Percentiles rank a stretch among this genome's conserved stretches.
These are phyloP conservation scores for Phyllopteryx taeniolatus DNA, from an alignment of 2,113 vertebrate species.

Conservation along the genomic window DNA sequence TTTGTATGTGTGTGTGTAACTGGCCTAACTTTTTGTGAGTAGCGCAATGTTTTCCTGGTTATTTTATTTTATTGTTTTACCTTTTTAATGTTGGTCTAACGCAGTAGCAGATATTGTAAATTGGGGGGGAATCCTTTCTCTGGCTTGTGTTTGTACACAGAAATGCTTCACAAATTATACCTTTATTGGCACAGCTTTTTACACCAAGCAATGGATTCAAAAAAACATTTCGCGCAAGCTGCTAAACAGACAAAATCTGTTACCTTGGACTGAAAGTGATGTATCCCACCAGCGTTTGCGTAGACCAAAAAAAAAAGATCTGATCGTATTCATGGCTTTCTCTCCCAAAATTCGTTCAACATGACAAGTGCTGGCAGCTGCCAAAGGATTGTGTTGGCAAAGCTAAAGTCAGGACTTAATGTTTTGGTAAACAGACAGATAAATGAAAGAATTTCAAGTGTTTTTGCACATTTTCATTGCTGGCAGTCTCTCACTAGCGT, in stretches of 20 bases:
- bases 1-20: too few relatives aligned
- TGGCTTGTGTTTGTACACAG: not conserved
- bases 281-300: constrained; percentile 24
- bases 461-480: constrained; percentile 29
- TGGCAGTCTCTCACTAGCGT: not conserved
- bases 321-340: constrained; percentile 18
- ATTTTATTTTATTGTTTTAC: not conserved
- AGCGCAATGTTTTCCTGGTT: not conserved
- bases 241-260: constrained; percentile 14
- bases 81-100: too few relatives aligned
- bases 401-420: constrained; percentile 33
- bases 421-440: constrained; percentile 25
- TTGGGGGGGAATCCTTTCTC: not conserved
- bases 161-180: not conserved
- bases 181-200: not conserved
- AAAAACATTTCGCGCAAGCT: constrained; percentile 3
- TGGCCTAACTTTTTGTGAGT: too few relatives aligned
- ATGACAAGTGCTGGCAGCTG: constrained; percentile 35
- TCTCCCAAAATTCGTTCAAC: constrained; percentile 23
- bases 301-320: constrained; percentile 16
- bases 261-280: constrained; percentile 21
- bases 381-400: constrained; percentile 29
- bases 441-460: constrained; percentile 19
- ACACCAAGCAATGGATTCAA: not conserved
- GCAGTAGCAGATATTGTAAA: not conserved